Conservation (phyloP, 37 sponge, comb jelly and placozoan species). For the Haliclona indistincta region DNA sequence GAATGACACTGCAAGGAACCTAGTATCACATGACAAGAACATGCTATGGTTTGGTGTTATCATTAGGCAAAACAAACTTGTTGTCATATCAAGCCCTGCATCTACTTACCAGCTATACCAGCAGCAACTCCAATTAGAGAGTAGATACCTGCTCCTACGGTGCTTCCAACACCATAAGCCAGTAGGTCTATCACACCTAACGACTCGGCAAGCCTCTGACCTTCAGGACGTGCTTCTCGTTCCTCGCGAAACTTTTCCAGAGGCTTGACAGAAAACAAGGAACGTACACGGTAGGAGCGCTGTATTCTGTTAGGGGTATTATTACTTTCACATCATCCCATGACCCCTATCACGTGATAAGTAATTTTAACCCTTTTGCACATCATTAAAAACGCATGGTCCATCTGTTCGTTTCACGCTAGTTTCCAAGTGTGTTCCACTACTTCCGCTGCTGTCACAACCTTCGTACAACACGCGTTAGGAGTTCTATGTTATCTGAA, state of each 20-base stretch:
- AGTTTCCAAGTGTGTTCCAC: too few species aligned
- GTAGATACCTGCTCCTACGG: constrained; percentile 22
- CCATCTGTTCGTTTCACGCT: too few species aligned
- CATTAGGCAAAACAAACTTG: background rate
- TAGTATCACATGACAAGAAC: background rate
- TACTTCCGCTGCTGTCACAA: too few species aligned
- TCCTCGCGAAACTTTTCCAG: background rate
- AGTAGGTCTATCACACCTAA: constrained; percentile 7
- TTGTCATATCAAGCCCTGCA: background rate
- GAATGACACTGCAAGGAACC: too few species aligned
- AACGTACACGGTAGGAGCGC: background rate
- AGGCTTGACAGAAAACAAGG: constrained; percentile 11
- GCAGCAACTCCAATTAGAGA: constrained; percentile 22
- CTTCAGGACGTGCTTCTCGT: background rate
- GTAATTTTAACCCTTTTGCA: too few species aligned
- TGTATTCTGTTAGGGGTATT: too few species aligned
- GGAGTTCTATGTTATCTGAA: too few species aligned
- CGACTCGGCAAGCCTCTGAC: background rate
- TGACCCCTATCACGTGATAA: too few species aligned
- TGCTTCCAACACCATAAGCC: constrained; percentile 23
- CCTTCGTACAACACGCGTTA: too few species aligned
- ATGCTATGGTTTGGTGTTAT: background rate
- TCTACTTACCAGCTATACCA: constrained; percentile 3
- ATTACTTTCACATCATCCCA: too few species aligned
- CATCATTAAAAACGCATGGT: too few species aligned